phyloP scores from a whole-genome alignment of 2,888 invertebrate genomes.

The Trissolcus japonicus region DNA sequence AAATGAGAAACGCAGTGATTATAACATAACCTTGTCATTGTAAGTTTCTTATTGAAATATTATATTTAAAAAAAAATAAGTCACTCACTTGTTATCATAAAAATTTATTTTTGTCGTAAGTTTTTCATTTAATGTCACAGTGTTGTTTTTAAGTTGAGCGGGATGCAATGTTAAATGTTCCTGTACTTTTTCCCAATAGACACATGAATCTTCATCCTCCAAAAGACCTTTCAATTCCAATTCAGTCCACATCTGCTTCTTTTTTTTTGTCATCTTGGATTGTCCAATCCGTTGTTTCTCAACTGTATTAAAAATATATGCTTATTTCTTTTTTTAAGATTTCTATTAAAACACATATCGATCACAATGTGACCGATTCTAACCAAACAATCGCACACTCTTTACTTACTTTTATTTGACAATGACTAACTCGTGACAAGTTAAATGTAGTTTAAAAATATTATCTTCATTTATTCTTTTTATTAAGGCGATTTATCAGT shows the following conservation, averaged over 20 bases:
- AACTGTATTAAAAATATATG: background rate
- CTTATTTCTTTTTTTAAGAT: background rate
- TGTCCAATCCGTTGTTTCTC: background rate
- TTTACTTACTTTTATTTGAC: background rate
- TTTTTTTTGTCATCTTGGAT: conserved; percentile 16
- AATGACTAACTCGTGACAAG: background rate
- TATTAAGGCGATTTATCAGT: too few relatives aligned
- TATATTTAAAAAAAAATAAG: background rate
- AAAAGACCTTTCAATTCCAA: conserved; percentile 78
- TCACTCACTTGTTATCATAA: conserved; percentile 81
- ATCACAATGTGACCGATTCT: background rate
- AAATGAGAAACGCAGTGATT: conserved; percentile 5
- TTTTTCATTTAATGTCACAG: conserved; percentile 78
- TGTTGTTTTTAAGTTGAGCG: conserved; percentile 65
- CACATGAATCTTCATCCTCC: conserved; percentile 79
- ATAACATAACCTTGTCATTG: background rate
- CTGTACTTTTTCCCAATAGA: conserved; percentile 78
- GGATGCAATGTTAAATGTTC: conserved; percentile 81
- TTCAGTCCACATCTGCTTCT: conserved; percentile 56
- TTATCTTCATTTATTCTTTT: background rate
- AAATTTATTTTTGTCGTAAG: conserved; percentile 80
- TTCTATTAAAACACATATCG: background rate
- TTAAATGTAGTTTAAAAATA: background rate
- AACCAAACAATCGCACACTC: background rate
- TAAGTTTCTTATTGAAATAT: background rate